A percentile compares a stretch with the other conserved stretches of the same genome.
Conservation (phyloP, 2,888 invertebrate species). For the Xestia rhomboidea region DNA sequence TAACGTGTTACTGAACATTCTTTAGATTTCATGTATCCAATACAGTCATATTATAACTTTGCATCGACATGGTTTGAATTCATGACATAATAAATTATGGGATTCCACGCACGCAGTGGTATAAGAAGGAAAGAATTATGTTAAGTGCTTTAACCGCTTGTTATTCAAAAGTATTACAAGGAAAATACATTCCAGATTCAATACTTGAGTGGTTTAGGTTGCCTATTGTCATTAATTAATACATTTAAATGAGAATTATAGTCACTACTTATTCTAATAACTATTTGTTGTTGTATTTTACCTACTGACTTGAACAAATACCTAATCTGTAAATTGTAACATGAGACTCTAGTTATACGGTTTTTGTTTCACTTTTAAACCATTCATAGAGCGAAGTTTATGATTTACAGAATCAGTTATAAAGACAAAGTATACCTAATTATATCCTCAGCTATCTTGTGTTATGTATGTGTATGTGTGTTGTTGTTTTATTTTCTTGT, state of each 20-base stretch:
- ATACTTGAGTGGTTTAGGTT: neutral
- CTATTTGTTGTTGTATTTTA: neutral
- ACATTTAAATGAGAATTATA: conserved; percentile 15
- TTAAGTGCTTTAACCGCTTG: neutral
- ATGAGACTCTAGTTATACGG: neutral
- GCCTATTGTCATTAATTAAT: conserved; percentile 9
- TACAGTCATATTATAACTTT: neutral
- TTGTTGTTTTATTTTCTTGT: neutral
- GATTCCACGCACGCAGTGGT: neutral
- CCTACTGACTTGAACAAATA: neutral
- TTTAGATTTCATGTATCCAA: neutral
- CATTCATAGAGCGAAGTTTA: neutral
- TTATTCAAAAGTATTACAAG: conserved; percentile 8
- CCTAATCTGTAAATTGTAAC: neutral
- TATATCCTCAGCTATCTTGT: too few relatives aligned
- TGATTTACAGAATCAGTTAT: neutral
- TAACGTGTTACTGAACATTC: neutral
- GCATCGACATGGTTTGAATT: neutral
- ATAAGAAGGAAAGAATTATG: neutral
- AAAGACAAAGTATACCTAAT: neutral
- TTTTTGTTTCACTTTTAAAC: neutral
- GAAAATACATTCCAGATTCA: conserved; percentile 10
- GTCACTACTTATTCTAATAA: neutral
- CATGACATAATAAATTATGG: neutral
- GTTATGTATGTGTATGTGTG: too few relatives aligned